Conservation (phyloP, 1,140 invertebrate genomes). For the Nylanderia fulva region DNA sequence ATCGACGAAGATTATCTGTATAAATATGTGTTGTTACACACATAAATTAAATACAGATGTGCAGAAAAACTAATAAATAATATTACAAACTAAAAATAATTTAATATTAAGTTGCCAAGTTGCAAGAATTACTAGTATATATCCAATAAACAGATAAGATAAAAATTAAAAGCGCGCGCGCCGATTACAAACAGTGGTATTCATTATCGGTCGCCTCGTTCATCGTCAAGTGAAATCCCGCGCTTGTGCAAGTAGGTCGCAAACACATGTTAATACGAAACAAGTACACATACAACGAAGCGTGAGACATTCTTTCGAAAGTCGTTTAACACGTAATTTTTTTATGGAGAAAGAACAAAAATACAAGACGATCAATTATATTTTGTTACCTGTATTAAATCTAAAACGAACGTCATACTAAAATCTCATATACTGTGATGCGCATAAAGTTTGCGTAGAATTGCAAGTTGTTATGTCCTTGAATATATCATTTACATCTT, state of each 20-base stretch:
- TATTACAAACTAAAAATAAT: neutral
- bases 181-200: neutral
- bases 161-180: conserved; percentile 4
- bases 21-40: neutral
- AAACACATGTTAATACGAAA: conserved; percentile 39
- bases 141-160: conserved; percentile 48
- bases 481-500: neutral
- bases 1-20: neutral
- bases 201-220: neutral
- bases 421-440: neutral
- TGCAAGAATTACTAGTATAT: neutral
- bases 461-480: neutral
- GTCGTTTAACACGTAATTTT: neutral
- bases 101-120: neutral
- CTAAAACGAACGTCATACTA: neutral
- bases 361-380: neutral
- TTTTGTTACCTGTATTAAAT: neutral
- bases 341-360: neutral
- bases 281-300: neutral
- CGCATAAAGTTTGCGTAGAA: neutral
- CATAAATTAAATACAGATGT: neutral
- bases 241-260: conserved; percentile 51
- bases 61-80: neutral
- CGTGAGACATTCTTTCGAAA: conserved; percentile 29
- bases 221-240: conserved; percentile 50